Evolutionary conservation across 2,888 invertebrate species (phyloP).

Genomic region (Odontomyia ornata): DNA sequence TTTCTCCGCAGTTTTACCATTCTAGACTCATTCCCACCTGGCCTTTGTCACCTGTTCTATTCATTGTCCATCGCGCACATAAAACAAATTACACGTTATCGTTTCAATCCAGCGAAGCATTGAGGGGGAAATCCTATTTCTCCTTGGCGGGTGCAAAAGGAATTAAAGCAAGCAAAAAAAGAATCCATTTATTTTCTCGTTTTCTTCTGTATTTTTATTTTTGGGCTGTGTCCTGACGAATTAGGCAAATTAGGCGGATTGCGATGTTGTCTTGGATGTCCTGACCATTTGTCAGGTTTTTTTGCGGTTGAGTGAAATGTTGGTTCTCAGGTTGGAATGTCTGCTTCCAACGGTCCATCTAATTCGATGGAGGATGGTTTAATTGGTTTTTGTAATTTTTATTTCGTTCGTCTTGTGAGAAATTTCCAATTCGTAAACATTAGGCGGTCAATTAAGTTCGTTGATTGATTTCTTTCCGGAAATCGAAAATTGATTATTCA

Average conservation of each 20-base stretch:
- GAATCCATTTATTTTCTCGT: background rate
- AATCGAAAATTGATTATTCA: no score
- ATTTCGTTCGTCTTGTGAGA: no score
- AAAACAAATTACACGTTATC: background rate
- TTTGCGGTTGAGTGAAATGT: no score
- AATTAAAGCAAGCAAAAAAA: background rate
- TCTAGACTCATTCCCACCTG: no score
- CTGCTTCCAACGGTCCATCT: no score
- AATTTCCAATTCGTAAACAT: no score
- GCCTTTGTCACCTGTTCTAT: background rate
- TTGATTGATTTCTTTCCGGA: no score
- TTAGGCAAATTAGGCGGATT: slow-evolving; percentile 25
- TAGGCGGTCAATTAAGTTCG: no score
- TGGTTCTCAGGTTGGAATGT: no score
- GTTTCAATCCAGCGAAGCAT: background rate
- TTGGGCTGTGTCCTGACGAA: background rate
- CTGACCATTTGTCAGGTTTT: background rate
- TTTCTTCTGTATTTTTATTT: background rate
- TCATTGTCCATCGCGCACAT: background rate
- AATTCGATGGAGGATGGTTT: no score
- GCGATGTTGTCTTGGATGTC: background rate
- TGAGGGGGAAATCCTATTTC: background rate
- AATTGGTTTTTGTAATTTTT: no score
- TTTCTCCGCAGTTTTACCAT: no score
- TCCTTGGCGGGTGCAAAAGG: background rate